These are phyloP conservation scores for Arctopsyche grandis DNA, from an alignment of 1,140 invertebrate genomes.

Conservation along the genomic window DNA sequence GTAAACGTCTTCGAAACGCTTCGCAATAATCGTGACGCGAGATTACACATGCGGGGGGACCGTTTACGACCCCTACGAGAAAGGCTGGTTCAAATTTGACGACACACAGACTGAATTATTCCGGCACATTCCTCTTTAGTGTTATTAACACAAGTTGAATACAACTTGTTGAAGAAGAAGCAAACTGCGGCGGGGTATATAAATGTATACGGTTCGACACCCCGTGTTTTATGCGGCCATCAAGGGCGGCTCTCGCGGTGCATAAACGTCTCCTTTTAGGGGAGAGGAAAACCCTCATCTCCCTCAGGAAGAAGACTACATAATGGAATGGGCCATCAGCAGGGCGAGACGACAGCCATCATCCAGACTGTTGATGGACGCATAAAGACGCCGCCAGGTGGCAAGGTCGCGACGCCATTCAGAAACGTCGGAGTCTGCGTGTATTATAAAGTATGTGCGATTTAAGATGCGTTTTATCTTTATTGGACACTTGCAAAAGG, in stretches of 20 bases:
- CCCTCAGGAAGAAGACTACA: constrained; percentile 20
- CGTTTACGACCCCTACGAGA: constrained; percentile 7
- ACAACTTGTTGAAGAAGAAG: constrained; percentile 3
- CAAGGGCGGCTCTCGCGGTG: constrained; percentile 25
- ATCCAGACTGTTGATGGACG: constrained; percentile 44
- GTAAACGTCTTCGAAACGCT: too few species aligned
- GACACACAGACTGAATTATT: constrained; percentile 49
- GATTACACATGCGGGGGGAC: constrained; percentile 11
- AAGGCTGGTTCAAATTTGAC: constrained; percentile 5
- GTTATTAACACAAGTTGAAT: constrained; percentile 11
- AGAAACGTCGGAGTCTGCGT: not conserved
- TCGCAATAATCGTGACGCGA: not conserved
- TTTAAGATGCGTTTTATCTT: not conserved
- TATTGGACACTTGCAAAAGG: too few species aligned
- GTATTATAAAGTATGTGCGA: not conserved
- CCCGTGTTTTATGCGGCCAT: constrained; percentile 54
- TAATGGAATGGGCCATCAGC: constrained; percentile 55
- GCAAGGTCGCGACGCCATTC: constrained; percentile 44
- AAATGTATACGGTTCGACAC: constrained; percentile 44
- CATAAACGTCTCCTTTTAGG: not conserved
- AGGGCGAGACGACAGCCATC: constrained; percentile 43
- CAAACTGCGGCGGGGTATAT: not conserved
- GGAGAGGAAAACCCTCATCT: constrained; percentile 19
- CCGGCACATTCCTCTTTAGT: constrained; percentile 47
- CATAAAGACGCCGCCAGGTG: constrained; percentile 47